Evolutionary conservation across 2,797 vertebrate species (phyloP), one percentile per base, ranked within the genome.

Genomic region (Lepus townsendii): DNA sequence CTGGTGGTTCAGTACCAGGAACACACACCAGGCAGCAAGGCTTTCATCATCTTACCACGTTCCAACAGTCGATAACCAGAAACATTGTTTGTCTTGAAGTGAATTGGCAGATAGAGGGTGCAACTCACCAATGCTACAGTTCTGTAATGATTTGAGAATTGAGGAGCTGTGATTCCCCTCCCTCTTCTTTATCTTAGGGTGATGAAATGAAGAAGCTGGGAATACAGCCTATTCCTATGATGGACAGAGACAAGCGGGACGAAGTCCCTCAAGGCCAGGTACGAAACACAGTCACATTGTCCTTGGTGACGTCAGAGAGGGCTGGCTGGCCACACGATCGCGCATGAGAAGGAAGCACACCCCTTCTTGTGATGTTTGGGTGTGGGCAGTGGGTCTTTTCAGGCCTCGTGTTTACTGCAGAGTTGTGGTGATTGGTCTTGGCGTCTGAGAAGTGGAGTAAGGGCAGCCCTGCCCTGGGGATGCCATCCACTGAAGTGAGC

Each of bases 121-220:
- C 0, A 24, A 1, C 16, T 54, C 3, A 7, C 9, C 3, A 17
- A 32, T 35, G 10, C n/a, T 20, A 3, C 13, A 7, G 16, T 22
- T 30, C 20, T 17, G 26, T 6, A 8, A 12, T 9, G 9, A 14
- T 52, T 68, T 68, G 0, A 32, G 35, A 54, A 47, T 5, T 20
- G 50, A 90, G n/a, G n/a, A 30, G 12, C 19, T 52, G 0, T 83
- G 27, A 38, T 9, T 69, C 73, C 7, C 78, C 65, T 0, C 80
- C 76, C 54, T 0, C 50, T 47, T 78, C 0, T 92, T 76, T 93
- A 57, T 93, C 57, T 93, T 85, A 99, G 99, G 99, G 99, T 0
- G 99, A 99, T 96, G 99, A 99, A 97, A 99, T 99, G 99, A 99
- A 99, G 98, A 99, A 99, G 98, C 98, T 99, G 38, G 99, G 99